Evolutionary conservation across 2,888 invertebrate genomes (phyloP), one percentile per base, ranked within the genome.

Genomic region (Imbricaverruca yamaguchii): DNA sequence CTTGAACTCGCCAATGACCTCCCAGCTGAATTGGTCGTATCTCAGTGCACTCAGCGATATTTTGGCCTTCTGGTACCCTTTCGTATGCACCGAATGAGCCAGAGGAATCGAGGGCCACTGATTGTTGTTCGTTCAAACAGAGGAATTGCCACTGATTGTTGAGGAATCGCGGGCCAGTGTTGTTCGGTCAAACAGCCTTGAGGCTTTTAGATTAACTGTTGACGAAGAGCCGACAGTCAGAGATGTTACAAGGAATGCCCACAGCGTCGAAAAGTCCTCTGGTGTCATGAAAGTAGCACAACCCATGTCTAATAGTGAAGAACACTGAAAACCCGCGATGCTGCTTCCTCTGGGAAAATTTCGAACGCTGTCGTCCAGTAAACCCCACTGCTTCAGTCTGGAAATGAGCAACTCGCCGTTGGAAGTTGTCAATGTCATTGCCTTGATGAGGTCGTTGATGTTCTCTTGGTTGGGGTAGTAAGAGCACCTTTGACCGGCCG

Each of bases 61-160:
- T 84, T 85, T 84, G 55, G 85, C 83, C 81, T 83, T 86, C 23
- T 85, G 83, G 80, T 86, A 86, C 83, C 82, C 84, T 84, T 86
- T 85, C 10, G 85, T 83, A 25, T 83, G 82, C 83, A 84, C 84
- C 56, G 85, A 85, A 83, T 86, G 84, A 53, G 84, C 86, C 21
- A 86, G 67, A n/a, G 86, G 85, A 84, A 85, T 81, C 81, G 85
- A 84, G 78, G 85, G 84, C 81, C 84, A 84, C 83, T 83, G 81
- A 83, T 57, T 86, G 56, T 84, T 85, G 80, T 85, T 84, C 12
- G 84, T 80, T 11, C 84, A 57, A 39, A 81, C 80, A 11, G 82
- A n/a, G n/a, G n/a, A n/a, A n/a, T n/a, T n/a, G n/a, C n/a, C n/a
- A n/a, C n/a, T n/a, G n/a, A n/a, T n/a, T n/a, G n/a, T n/a, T n/a